These are phyloP conservation scores for Poecile atricapillus DNA, from an alignment of 2,113 vertebrate species.

Conservation along the genomic window DNA sequence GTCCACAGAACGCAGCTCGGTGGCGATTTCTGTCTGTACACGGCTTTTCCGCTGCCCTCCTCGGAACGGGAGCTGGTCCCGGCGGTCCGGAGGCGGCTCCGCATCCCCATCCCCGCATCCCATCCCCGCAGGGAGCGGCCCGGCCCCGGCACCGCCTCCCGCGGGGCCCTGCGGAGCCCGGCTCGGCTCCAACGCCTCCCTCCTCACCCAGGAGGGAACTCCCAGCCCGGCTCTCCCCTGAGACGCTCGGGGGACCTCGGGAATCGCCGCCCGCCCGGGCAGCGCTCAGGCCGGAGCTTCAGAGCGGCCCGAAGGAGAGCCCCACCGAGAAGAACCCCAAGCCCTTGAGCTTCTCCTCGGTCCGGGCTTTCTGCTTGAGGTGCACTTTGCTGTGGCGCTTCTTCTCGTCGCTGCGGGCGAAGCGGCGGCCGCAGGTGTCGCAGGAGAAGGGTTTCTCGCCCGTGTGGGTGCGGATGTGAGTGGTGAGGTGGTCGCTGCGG, in stretches of 20 bases:
- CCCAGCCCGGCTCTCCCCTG: not conserved
- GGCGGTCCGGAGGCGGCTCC: not conserved
- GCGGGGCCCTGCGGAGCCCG: not conserved
- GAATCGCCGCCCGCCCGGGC: not conserved
- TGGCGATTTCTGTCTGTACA: not conserved
- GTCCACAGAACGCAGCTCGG: not conserved
- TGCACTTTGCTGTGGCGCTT: conserved; percentile 95
- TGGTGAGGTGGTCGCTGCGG: conserved; percentile 97
- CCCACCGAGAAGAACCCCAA: conserved; percentile 77
- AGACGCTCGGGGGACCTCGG: not conserved
- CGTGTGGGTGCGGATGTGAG: conserved; percentile 96
- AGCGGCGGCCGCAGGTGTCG: conserved; percentile 93
- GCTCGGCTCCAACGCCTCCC: not conserved
- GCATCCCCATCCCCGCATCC: not conserved
- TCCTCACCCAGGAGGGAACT: not conserved
- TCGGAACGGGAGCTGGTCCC: not conserved
- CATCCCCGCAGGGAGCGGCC: not conserved
- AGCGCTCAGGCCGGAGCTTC: rapidly evolving
- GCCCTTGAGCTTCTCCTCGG: conserved; percentile 90
- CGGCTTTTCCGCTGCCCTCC: not conserved
- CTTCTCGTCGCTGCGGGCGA: conserved; percentile 92
- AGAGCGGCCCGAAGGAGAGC: conserved; percentile 74
- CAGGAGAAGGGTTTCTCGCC: conserved; percentile 98
- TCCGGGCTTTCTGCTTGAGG: conserved; percentile 93
- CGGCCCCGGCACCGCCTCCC: not conserved